A percentile compares a stretch with the other conserved stretches of the same genome.
These are phyloP conservation scores for Hemicrepidius hirtus DNA, from an alignment of 2,888 invertebrate genomes.

Conservation along the genomic window DNA sequence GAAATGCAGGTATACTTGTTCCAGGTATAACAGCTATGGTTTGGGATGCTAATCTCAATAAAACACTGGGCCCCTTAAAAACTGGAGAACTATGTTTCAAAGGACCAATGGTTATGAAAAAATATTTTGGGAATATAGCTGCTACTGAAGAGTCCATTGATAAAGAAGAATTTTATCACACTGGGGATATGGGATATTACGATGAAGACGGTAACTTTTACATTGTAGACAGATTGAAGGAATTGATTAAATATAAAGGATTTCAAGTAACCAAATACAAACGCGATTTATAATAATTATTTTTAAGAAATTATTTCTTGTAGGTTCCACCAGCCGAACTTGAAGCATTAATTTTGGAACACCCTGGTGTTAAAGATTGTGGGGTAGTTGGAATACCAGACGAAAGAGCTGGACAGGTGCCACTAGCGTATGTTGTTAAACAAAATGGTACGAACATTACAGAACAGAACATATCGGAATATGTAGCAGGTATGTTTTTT, in stretches of 20 bases:
- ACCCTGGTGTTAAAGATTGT: conserved; percentile 81
- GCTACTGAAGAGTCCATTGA: conserved; percentile 74
- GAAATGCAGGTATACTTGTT: conserved; percentile 75
- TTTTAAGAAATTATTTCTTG: too few relatives aligned
- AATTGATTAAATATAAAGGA: conserved; percentile 91
- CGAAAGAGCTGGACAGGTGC: conserved; percentile 83
- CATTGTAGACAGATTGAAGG: conserved; percentile 88
- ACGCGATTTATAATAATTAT: too few relatives aligned
- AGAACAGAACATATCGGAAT: conserved; percentile 64
- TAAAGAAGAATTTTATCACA: conserved; percentile 82
- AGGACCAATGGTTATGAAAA: conserved; percentile 78
- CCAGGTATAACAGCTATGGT: conserved; percentile 77
- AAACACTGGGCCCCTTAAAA: conserved; percentile 75
- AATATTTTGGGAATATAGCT: conserved; percentile 81
- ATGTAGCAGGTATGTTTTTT: conserved; percentile 67
- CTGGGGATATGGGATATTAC: conserved; percentile 88
- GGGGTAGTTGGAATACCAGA: conserved; percentile 86
- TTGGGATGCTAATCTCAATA: conserved; percentile 75
- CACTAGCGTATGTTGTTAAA: conserved; percentile 82
- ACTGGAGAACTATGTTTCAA: conserved; percentile 89
- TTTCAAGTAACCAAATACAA: conserved; percentile 78
- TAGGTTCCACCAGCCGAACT: conserved; percentile 87
- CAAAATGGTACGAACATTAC: conserved; percentile 73
- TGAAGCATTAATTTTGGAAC: conserved; percentile 82
- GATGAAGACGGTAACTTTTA: conserved; percentile 84